phyloP scores from a whole-genome alignment of 2,888 invertebrate genomes.

The Hirtodrosophila alboralis region DNA sequence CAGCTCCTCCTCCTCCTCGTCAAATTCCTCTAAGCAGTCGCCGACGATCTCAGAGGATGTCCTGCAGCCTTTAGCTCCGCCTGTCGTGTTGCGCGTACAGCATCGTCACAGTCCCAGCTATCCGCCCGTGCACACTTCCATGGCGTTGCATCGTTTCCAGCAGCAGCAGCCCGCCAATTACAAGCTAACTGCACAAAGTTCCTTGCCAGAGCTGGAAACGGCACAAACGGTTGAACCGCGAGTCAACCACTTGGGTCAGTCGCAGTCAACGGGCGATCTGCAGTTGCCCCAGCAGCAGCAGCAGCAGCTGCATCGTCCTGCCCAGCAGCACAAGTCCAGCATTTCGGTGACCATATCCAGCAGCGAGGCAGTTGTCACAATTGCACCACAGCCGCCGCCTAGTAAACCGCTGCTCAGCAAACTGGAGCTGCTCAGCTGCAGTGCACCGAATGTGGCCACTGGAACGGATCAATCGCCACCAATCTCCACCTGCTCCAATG shows the following conservation, averaged over 20 bases:
- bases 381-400: slow-evolving; percentile 70
- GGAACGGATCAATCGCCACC: slow-evolving; percentile 24
- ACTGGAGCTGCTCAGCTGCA: slow-evolving; percentile 60
- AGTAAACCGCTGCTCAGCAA: slow-evolving; percentile 60
- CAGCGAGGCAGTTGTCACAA: slow-evolving; percentile 73
- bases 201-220: slow-evolving; percentile 67
- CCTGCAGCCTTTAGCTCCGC: slow-evolving; percentile 19
- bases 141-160: slow-evolving; percentile 74
- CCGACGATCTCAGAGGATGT: slow-evolving; percentile 58
- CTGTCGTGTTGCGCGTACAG: slow-evolving; percentile 56
- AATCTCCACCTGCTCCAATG: slow-evolving; percentile 41
- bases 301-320: slow-evolving; percentile 31
- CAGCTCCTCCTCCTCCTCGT: too few species aligned
- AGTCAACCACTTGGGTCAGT: slow-evolving; percentile 44
- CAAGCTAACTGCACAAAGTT: slow-evolving; percentile 65
- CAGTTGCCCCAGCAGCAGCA: slow-evolving; percentile 58
- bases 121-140: slow-evolving; percentile 77
- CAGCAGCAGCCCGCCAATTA: slow-evolving; percentile 47
- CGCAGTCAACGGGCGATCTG: slow-evolving; percentile 71
- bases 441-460: slow-evolving; percentile 63
- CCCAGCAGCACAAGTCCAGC: slow-evolving; percentile 78
- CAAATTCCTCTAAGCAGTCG: too few species aligned
- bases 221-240: slow-evolving; percentile 25
- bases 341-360: slow-evolving; percentile 81
- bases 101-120: slow-evolving; percentile 83